Conservation (phyloP, 2,113 vertebrate species). For the Chitala chitala region DNA sequence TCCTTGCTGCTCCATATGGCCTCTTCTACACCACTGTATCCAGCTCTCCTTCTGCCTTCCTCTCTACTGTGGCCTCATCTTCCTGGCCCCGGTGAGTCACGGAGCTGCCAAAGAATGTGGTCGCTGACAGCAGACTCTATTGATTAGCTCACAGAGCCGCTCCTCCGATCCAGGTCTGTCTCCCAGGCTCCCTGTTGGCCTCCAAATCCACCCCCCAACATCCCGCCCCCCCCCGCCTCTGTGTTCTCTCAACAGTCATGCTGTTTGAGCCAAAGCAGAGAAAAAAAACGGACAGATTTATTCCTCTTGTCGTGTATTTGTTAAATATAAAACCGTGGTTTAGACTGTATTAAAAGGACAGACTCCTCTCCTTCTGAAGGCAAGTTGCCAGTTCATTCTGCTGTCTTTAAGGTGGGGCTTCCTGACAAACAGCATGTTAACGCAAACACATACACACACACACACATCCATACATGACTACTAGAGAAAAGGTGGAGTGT, state of each 20-base stretch:
- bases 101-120: constrained; percentile 1
- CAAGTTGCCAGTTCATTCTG: constrained; percentile 21
- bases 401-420: not conserved
- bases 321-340: constrained; percentile 24
- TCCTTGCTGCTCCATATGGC: not conserved
- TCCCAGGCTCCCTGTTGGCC: not conserved
- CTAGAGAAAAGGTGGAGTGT: not conserved
- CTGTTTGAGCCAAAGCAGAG: constrained; percentile 12
- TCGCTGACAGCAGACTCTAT: constrained; percentile 4
- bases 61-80: not conserved
- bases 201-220: not conserved
- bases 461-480: not conserved
- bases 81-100: not conserved
- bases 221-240: no score
- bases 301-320: constrained; percentile 13
- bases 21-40: no score
- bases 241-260: constrained; percentile 12
- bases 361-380: not conserved
- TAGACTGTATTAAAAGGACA: constrained; percentile 18
- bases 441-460: not conserved
- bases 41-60: not conserved
- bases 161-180: not conserved
- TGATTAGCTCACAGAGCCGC: not conserved
- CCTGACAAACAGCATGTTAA: constrained; percentile 2
- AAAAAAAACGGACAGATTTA: constrained; percentile 22